Conservation (phyloP, 2,797 vertebrate genomes). For the Argentina silus region DNA sequence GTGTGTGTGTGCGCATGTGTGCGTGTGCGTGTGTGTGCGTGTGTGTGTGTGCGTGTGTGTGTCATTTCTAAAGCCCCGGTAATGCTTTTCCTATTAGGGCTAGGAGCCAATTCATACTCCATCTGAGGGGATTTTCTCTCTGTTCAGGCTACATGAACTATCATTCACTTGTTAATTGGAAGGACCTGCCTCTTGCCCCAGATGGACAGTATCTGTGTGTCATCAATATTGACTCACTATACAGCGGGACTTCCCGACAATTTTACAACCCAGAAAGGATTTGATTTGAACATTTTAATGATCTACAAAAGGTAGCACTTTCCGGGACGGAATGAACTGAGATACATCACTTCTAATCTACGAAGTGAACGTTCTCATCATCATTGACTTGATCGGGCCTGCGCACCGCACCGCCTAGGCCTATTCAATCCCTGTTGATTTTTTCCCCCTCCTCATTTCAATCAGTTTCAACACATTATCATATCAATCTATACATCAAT, state of each 20-base stretch:
- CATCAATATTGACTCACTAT: background rate
- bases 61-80: conserved; percentile 11
- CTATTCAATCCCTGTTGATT: too few species aligned
- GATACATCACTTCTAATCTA: too few species aligned
- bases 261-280: too few species aligned
- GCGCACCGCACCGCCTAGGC: too few species aligned
- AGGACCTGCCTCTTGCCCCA: conserved; percentile 7
- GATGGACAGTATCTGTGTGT: background rate
- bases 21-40: background rate
- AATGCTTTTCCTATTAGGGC: conserved; percentile 24
- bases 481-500: too few species aligned
- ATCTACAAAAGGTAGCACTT: too few species aligned
- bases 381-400: too few species aligned
- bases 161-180: conserved; percentile 27
- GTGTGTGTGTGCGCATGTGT: conserved; percentile 32
- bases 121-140: conserved; percentile 18
- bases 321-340: too few species aligned
- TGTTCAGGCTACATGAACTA: conserved; percentile 1
- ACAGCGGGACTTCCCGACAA: background rate
- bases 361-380: too few species aligned
- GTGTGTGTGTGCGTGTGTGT: background rate
- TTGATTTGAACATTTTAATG: too few species aligned
- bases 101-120: conserved; percentile 9
- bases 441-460: too few species aligned
- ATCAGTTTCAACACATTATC: too few species aligned